Evolutionary conservation across 1,140 invertebrate species (phyloP), one percentile per base, ranked within the genome.

Genomic region (Aphis gossypii): DNA sequence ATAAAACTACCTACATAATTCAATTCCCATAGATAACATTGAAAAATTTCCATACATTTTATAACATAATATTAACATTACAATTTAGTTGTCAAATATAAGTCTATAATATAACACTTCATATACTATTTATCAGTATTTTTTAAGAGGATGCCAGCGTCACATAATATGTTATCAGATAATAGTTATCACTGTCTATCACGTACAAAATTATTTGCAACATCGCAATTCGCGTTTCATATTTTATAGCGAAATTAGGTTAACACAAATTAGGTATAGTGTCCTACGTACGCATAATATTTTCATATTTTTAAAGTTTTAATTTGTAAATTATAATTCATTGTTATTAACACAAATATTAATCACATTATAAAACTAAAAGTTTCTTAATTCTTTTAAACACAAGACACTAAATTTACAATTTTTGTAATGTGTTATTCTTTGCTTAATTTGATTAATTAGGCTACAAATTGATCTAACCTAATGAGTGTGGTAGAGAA

Each of bases 81-180:
- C 14, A 76, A 76, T 76, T 76, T 76, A 76, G 60, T n/a, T 76
- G 60, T n/a, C 60, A 76, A 76, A 76, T 76, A 76, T n/a, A 76
- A 76, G 60, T 76, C 14, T n/a, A n/a, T 4, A 60, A n/a, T 3
- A 60, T 76, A 76, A n/a, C n/a, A 76, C 60, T 76, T 76, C 60
- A 76, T 76, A 76, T 76, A 76, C 60, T 76, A 68, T 68, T 68
- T 68, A 76, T 76, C 60, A 76, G 60, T 76, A 14, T 76, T 76
- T 76, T 68, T 76, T 76, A 76, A 76, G 60, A 76, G 60, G 60
- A 76, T 76, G 60, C n/a, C 60, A 76, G 14, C 30, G 60, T 76
- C 30, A 76, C 60, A 76, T 76, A 76, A 35, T 76, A n/a, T 76
- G n/a, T 76, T 76, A 76, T 76, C 60, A 76, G 60, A 76, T 76